phyloP scores from a whole-genome alignment of 2,797 vertebrate species.

The Pipistrellus pygmaeus region DNA sequence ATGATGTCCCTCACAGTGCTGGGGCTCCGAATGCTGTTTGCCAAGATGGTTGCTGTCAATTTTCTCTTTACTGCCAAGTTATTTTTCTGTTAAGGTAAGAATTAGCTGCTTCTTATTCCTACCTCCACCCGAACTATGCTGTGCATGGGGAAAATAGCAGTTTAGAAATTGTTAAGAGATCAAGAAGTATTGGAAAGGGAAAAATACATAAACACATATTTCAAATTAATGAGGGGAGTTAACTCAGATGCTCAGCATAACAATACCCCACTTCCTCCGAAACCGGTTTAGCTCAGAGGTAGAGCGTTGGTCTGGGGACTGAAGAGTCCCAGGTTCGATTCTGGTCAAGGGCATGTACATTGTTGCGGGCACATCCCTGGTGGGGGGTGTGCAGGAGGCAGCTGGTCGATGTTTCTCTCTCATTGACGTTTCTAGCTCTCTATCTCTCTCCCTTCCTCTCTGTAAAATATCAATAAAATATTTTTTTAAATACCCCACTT shows the following conservation, averaged over 20 bases:
- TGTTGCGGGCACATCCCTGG: too few relatives aligned
- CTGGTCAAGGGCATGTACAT: too few relatives aligned
- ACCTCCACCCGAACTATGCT: not conserved
- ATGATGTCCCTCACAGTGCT: constrained; percentile 84
- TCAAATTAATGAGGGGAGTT: not conserved
- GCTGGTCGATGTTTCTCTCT: too few relatives aligned
- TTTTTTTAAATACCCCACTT: too few relatives aligned
- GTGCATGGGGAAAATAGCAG: not conserved
- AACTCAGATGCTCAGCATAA: constrained; percentile 5
- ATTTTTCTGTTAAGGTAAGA: constrained; percentile 85
- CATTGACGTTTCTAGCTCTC: too few relatives aligned
- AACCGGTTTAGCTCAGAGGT: too few relatives aligned
- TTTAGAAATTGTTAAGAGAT: not conserved
- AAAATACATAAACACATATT: not conserved
- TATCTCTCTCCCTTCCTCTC: too few relatives aligned
- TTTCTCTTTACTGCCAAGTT: constrained; percentile 85
- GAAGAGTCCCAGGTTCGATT: too few relatives aligned
- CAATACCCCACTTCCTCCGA: not conserved
- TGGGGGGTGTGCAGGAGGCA: too few relatives aligned
- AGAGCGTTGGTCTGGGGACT: too few relatives aligned
- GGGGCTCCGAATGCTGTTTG: constrained; percentile 85
- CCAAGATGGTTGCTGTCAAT: constrained; percentile 85
- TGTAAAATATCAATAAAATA: too few relatives aligned
- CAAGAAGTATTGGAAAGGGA: not conserved
- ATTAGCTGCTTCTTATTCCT: not conserved